Conservation (phyloP, 2,113 vertebrate species). For the Malurus alboscapulatus region DNA sequence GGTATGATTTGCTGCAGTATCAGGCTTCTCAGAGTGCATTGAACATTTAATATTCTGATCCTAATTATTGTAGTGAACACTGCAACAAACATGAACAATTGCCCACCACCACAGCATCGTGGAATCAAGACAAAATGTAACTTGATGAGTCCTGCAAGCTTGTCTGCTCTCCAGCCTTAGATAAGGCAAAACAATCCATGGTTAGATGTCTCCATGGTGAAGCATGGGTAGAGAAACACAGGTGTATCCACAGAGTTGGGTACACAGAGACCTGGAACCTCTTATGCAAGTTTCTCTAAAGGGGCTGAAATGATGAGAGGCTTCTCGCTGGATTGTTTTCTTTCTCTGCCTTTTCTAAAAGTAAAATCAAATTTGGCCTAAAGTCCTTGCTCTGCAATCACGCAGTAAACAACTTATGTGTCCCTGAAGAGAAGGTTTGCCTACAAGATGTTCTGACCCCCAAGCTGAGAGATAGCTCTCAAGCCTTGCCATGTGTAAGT, state of each 20-base stretch:
- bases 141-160: neutral
- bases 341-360: neutral
- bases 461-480: neutral
- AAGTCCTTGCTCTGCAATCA: neutral
- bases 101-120: too few species aligned
- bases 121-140: neutral
- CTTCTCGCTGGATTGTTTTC: neutral
- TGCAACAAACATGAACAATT: neutral
- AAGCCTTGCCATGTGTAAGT: neutral
- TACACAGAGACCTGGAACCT: neutral
- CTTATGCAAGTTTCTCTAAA: neutral
- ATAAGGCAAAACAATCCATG: neutral
- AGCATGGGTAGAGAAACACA: neutral
- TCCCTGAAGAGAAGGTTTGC: neutral
- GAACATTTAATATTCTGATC: neutral
- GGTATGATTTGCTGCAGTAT: neutral
- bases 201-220: neutral
- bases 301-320: rapidly evolving
- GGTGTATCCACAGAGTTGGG: neutral
- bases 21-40: neutral
- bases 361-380: neutral
- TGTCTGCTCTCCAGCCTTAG: neutral
- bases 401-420: neutral
- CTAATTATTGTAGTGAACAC: neutral
- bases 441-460: neutral